Base-by-base conservation (phyloP, 2,113 vertebrate genomes). In the Python bivittatus region DNA sequence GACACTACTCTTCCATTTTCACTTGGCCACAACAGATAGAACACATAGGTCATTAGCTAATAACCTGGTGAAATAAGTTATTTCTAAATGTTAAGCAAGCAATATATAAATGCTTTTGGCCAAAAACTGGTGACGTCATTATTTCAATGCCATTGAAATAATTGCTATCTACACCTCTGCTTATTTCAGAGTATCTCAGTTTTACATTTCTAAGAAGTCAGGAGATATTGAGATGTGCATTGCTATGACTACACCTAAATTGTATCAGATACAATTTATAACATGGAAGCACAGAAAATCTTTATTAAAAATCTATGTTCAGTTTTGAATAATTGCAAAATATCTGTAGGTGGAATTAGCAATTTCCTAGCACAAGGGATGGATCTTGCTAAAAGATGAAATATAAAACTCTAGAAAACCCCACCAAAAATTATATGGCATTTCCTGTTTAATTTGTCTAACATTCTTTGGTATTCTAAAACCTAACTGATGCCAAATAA, bases 1-100 rank as follows among this genome's bases (percentile, higher is more conserved):
- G 97, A 96, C 95, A 95, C 93, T 94, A 94, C 42, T 93, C 23
- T 0, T 84, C 90, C 42, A 86, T 88, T 93, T 13, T 10, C 89
- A 89, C 0, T 56, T 83, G 3, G 68, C 6, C 9, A 83, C 0
- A 0, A 22, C 54, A 68, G 88, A 15, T 48, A 86, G 6, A 17
- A 79, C n/a, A 54, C 29, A 42, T 53, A 89, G 48, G 48, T 23
- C 54, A 38, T 52, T 72, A 53, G 33, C 58, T 87, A 91, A 91
- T 20, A 68, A 52, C 33, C 25, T 13, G 6, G 2, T 9, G 33
- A 84, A 58, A 33, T 25, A 48, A 38, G 23, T 56, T 88, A 23
- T 88, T 23, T 38, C 15, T 90, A 56, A 20, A n/a, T 58, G 3
- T 88, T 64, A 83, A 23, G 13, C 15, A 52, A 27, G 56, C 48